These are phyloP conservation scores for Eubasilissa regina DNA, from an alignment of 1,140 invertebrate genomes.

Conservation along the genomic window DNA sequence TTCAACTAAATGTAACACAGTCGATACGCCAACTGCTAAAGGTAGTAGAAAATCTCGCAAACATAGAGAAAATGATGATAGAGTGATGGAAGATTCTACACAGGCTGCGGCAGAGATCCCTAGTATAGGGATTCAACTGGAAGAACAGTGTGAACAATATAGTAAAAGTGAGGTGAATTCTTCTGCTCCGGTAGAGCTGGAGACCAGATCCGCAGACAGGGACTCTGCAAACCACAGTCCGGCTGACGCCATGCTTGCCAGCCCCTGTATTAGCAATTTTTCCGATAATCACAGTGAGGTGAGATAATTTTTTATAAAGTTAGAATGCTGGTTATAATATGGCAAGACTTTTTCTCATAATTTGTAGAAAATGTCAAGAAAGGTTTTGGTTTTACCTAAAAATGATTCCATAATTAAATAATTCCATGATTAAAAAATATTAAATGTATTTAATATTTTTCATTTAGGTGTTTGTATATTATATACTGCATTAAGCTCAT, in stretches of 20 bases:
- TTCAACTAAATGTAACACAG: conserved; percentile 15
- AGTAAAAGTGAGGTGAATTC: conserved; percentile 61
- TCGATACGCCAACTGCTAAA: not conserved
- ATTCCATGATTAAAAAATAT: too few relatives aligned
- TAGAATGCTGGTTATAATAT: not conserved
- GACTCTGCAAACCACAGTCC: conserved; percentile 81
- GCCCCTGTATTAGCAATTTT: conserved; percentile 77
- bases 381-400: too few relatives aligned
- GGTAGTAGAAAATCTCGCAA: conserved; percentile 42
- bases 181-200: conserved; percentile 67
- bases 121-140: not conserved
- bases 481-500: too few relatives aligned
- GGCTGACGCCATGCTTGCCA: conserved; percentile 76
- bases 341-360: too few relatives aligned
- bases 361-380: too few relatives aligned
- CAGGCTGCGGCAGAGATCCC: conserved; percentile 9
- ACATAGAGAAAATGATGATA: conserved; percentile 32
- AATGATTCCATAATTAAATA: too few relatives aligned
- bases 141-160: conserved; percentile 35
- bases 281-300: conserved; percentile 80
- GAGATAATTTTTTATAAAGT: conserved; percentile 55
- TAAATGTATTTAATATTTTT: too few relatives aligned
- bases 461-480: too few relatives aligned
- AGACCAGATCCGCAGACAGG: conserved; percentile 72
- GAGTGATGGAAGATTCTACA: not conserved